phyloP scores from a whole-genome alignment of 2,888 invertebrate genomes.

The Andrena camellia region DNA sequence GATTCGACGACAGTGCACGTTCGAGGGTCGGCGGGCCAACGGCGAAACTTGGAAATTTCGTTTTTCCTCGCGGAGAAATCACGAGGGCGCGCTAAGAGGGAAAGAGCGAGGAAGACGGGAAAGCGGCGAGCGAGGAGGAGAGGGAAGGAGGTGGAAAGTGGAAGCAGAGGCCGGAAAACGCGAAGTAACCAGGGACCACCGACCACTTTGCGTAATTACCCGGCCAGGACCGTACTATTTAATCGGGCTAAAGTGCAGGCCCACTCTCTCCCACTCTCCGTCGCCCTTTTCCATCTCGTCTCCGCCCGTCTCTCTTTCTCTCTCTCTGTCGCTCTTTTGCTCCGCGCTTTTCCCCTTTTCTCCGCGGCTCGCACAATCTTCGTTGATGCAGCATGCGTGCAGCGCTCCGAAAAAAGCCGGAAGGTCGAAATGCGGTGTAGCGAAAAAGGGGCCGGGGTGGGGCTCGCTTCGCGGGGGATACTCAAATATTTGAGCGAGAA shows the following conservation, averaged over 20 bases:
- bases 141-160: slow-evolving; percentile 44
- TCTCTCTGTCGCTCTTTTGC: slow-evolving; percentile 38
- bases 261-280: slow-evolving; percentile 55
- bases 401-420: slow-evolving; percentile 37
- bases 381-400: slow-evolving; percentile 51
- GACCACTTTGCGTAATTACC: slow-evolving; percentile 80
- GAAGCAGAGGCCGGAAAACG: slow-evolving; percentile 73
- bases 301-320: slow-evolving; percentile 25
- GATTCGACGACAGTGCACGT: neutral
- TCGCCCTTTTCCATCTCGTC: slow-evolving; percentile 37
- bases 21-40: neutral
- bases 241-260: slow-evolving; percentile 77
- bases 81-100: slow-evolving; percentile 36
- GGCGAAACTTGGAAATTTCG: slow-evolving; percentile 55
- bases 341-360: slow-evolving; percentile 25
- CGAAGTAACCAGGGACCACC: slow-evolving; percentile 77
- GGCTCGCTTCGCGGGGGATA: slow-evolving; percentile 24
- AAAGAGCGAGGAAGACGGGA: neutral
- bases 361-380: slow-evolving; percentile 40
- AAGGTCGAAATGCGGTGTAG: slow-evolving; percentile 57
- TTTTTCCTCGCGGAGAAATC: slow-evolving; percentile 60
- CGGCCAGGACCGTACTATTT: slow-evolving; percentile 75
- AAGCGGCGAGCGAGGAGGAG: neutral
- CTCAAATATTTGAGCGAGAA: slow-evolving; percentile 72
- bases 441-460: slow-evolving; percentile 43